Conservation (phyloP, 2,113 vertebrate genomes). For the Crotophaga sulcirostris region DNA sequence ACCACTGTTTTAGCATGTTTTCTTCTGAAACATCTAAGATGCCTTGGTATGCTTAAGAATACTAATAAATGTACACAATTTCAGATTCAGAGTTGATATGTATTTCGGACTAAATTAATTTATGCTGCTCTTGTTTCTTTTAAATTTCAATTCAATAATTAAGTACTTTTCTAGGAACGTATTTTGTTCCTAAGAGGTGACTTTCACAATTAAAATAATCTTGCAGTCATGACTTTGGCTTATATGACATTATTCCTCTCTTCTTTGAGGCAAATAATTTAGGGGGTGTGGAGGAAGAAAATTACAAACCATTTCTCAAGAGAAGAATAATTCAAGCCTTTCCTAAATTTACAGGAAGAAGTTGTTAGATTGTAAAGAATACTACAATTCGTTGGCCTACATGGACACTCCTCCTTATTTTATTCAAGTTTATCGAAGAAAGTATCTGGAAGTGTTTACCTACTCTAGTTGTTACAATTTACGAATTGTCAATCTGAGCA, state of each 20-base stretch:
- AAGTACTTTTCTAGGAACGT: background rate
- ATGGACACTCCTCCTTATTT: background rate
- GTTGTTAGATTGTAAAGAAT: background rate
- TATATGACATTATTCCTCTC: background rate
- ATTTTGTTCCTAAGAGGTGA: background rate
- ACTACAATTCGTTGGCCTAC: background rate
- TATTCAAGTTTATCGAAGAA: background rate
- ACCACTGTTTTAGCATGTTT: background rate
- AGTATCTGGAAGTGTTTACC: background rate
- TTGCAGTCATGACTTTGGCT: background rate
- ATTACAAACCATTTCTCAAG: background rate
- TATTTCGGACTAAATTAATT: background rate
- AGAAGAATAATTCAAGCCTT: background rate
- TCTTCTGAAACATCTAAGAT: background rate
- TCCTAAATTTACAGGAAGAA: background rate
- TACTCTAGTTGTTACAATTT: background rate
- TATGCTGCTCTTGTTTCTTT: background rate
- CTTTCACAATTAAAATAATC: background rate
- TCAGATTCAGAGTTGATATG: background rate
- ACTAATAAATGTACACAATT: background rate
- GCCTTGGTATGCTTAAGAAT: background rate
- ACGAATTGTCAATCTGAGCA: background rate
- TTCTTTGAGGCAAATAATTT: background rate
- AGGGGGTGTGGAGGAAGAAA: background rate
- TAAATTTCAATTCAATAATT: background rate